Evolutionary conservation across 1,140 invertebrate species (phyloP), one percentile per base, ranked within the genome.

Genomic region (Ceratoteleas bidentatus): DNA sequence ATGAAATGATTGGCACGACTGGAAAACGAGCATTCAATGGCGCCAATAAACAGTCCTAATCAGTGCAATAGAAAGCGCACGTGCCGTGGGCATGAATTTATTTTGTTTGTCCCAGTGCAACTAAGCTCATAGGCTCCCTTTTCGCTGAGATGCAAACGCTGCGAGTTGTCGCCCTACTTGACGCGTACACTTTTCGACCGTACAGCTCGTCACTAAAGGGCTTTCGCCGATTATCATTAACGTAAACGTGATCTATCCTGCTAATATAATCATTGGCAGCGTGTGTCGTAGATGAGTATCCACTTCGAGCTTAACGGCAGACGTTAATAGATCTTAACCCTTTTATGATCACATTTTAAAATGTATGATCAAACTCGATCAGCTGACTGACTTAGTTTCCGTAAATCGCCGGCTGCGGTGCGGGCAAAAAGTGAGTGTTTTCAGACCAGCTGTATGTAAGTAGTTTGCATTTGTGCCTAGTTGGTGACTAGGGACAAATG

Each of bases 151-250:
- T 13, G 54, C 56, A 14, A 45, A 52, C 61, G 36, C 15, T 49
- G 36, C 32, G 57, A 32, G 56, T 70, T 65, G 45, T 70, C 78
- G 16, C 73, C 74, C 80, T 76, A 68, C 73, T 81, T 81, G 66
- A 15, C 61, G 54, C 16, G 65, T 56, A 64, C 62, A 83, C 68
- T 76, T 82, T 69, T 76, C 54, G 49, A 73, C 57, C 72, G 43
- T 77, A 76, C 76, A 82, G 72, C 73, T 82, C 52, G 49, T 14
- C 56, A 56, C 56, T 82, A 82, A 82, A 75, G 68, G 68, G 73
- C 79, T 82, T 77, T 82, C 68, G 50, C 13, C 79, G 79, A 82
- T 82, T 47, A 65, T 77, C 69, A 74, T 82, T 82, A 82, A 70
- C 80, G 68, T 64, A 73, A 82, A 82, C 80, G 80, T 62, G 73